phyloP scores from a whole-genome alignment of 2,888 invertebrate species.

The Abrostola tripartita region DNA sequence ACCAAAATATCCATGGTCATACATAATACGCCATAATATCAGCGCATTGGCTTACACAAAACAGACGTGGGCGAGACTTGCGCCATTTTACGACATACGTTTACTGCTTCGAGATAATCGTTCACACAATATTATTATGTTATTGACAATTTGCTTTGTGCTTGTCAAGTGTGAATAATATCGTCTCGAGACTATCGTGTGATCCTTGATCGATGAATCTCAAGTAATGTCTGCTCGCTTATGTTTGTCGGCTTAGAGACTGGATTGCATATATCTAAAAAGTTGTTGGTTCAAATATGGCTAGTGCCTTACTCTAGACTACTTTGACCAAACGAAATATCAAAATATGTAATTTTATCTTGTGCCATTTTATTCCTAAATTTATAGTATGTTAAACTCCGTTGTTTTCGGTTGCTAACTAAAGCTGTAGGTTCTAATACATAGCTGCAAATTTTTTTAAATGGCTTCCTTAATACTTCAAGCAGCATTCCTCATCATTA shows the following conservation, averaged over 20 bases:
- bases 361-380: no score
- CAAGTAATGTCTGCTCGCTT: slow-evolving; percentile 14
- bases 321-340: no score
- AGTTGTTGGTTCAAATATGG: no score
- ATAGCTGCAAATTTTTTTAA: no score
- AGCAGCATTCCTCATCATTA: no score
- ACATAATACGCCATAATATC: slow-evolving; percentile 6
- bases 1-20: slow-evolving; percentile 2
- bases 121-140: slow-evolving; percentile 58
- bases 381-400: no score
- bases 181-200: slow-evolving; percentile 26
- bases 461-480: no score
- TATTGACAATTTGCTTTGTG: slow-evolving; percentile 57
- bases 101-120: slow-evolving; percentile 60
- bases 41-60: slow-evolving; percentile 16
- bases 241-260: neutral
- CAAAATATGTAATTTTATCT: no score
- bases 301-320: no score
- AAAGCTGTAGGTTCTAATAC: no score
- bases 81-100: slow-evolving; percentile 55
- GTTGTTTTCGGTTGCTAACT: no score
- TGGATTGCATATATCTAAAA: neutral
- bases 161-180: slow-evolving; percentile 44
- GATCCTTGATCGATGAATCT: slow-evolving; percentile 25
- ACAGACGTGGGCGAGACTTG: slow-evolving; percentile 60